Conservation (phyloP, 1,140 invertebrate genomes). For the Trichogramma pretiosum region DNA sequence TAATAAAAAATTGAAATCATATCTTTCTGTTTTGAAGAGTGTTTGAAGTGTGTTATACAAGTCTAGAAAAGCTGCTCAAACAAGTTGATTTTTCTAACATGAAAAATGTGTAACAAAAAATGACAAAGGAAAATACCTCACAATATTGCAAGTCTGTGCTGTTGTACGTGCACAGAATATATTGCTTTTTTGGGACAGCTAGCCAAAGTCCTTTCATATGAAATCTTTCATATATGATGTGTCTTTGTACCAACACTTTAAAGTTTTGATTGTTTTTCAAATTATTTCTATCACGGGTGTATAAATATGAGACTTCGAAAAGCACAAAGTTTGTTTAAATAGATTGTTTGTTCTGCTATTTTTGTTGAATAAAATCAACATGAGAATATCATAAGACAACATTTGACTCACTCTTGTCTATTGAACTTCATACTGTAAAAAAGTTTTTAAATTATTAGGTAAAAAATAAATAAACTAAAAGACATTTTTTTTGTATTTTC, state of each 20-base stretch:
- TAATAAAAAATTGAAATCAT: conserved; percentile 4
- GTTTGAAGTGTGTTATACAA: background rate
- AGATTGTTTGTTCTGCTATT: background rate
- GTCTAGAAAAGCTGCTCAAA: background rate
- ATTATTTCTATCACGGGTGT: background rate
- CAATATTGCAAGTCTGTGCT: conserved; percentile 26
- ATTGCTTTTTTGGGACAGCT: conserved; percentile 4
- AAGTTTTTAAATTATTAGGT: too few relatives aligned
- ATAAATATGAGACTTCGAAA: too few relatives aligned
- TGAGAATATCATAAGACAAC: too few relatives aligned
- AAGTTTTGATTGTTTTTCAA: background rate
- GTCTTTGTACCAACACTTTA: background rate
- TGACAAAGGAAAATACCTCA: conserved; percentile 20
- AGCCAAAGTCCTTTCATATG: conserved; percentile 14
- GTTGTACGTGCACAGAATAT: conserved; percentile 25
- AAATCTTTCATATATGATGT: background rate
- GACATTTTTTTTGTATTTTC: too few relatives aligned
- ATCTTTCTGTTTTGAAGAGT: background rate
- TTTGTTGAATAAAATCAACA: too few relatives aligned
- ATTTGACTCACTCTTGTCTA: too few relatives aligned
- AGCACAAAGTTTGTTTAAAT: too few relatives aligned
- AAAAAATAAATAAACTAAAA: too few relatives aligned
- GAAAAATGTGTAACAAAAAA: background rate
- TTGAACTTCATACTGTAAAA: too few relatives aligned
- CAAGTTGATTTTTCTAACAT: background rate